Evolutionary conservation across 1,140 invertebrate genomes (phyloP).

Genomic region (Eumeta japonica): DNA sequence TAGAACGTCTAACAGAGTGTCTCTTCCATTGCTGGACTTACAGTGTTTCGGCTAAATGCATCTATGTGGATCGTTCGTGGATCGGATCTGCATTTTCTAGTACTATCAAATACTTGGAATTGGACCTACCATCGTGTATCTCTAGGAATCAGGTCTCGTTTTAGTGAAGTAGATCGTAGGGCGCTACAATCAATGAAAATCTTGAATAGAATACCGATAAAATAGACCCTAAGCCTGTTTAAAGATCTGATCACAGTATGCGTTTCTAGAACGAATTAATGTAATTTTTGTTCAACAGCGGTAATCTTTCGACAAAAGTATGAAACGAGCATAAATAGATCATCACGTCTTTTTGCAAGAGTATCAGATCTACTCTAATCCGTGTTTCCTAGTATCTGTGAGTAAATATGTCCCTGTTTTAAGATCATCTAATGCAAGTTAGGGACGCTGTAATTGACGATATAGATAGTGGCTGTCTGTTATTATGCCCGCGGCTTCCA

Average conservation of each 20-base stretch:
- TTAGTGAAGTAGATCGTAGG: constrained; percentile 21
- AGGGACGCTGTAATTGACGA: too few species aligned
- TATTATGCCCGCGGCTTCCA: too few species aligned
- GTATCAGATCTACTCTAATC: too few species aligned
- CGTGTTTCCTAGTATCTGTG: too few species aligned
- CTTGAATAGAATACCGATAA: constrained; percentile 35
- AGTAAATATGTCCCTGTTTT: too few species aligned
- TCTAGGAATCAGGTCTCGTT: constrained; percentile 21
- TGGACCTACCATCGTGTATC: constrained; percentile 29
- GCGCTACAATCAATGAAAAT: constrained; percentile 41
- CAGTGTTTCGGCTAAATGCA: constrained; percentile 19
- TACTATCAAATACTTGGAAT: constrained; percentile 22
- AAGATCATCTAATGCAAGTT: too few species aligned
- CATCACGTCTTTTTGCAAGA: constrained; percentile 16
- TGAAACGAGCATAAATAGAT: constrained; percentile 13
- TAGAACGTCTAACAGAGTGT: too few species aligned
- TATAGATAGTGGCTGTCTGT: too few species aligned
- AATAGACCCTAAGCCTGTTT: constrained; percentile 26
- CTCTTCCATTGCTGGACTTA: too few species aligned
- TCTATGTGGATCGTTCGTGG: constrained; percentile 21
- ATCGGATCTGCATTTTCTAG: constrained; percentile 22
- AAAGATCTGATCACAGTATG: constrained; percentile 22
- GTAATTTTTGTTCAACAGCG: too few species aligned
- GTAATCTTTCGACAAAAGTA: too few species aligned
- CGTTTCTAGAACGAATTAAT: too few species aligned